Conservation (phyloP, 2,888 invertebrate genomes). For the Tortricodes alternella region DNA sequence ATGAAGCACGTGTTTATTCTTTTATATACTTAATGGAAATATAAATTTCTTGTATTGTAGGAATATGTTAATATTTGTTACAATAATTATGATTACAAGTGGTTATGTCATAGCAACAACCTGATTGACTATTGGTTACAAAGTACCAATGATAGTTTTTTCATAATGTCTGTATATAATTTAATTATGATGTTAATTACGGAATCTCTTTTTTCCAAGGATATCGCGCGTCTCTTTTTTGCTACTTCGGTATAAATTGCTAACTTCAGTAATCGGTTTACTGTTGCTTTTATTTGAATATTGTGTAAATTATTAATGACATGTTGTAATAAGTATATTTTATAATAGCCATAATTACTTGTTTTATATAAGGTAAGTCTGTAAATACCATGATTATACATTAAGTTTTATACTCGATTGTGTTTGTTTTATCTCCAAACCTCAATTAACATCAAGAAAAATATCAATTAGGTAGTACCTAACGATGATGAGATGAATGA, state of each 20-base stretch:
- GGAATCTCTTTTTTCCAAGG: conserved; percentile 79
- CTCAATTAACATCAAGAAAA: background rate
- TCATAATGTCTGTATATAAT: conserved; percentile 70
- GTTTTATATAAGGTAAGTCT: conserved; percentile 81
- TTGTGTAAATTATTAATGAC: conserved; percentile 80
- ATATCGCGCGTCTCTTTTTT: conserved; percentile 68
- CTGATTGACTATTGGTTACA: conserved; percentile 38
- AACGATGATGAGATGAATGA: no score
- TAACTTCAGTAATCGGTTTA: conserved; percentile 72
- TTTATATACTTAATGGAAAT: conserved; percentile 25
- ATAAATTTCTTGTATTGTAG: conserved; percentile 25
- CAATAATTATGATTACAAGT: conserved; percentile 28
- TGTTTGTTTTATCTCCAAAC: conserved; percentile 66
- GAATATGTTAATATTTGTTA: conserved; percentile 29
- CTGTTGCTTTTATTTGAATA: conserved; percentile 77
- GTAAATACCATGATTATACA: conserved; percentile 82
- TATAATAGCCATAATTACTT: conserved; percentile 82
- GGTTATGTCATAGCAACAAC: conserved; percentile 39
- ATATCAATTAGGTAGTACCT: no score
- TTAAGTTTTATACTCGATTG: conserved; percentile 81
- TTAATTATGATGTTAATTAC: conserved; percentile 70
- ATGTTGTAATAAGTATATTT: conserved; percentile 79
- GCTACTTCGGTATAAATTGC: conserved; percentile 70
- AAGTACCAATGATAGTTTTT: conserved; percentile 63
- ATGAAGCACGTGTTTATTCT: conserved; percentile 29